phyloP scores from a whole-genome alignment of 2,797 vertebrate genomes.

The Ceryle rudis region DNA sequence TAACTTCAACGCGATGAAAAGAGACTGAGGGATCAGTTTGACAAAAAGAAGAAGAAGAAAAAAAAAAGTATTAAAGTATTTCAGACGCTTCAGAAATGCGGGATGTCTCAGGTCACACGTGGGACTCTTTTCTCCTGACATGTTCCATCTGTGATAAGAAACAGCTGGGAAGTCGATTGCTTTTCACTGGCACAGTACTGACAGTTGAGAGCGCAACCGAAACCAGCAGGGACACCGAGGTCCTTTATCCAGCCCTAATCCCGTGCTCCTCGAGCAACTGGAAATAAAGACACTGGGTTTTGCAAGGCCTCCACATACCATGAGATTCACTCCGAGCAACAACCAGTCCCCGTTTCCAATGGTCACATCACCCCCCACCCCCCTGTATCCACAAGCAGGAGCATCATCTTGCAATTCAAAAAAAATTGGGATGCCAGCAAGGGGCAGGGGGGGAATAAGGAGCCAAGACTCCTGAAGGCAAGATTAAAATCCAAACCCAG shows the following conservation, averaged over 20 bases:
- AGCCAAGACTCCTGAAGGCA: neutral
- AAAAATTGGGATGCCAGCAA: accelerated
- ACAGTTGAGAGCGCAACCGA: accelerated
- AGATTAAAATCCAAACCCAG: neutral
- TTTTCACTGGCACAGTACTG: neutral
- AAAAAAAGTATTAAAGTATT: neutral
- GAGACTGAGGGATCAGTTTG: neutral
- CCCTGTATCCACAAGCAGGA: neutral
- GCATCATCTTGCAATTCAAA: neutral
- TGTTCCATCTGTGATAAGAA: neutral
- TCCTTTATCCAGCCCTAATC: neutral
- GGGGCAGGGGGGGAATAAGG: accelerated
- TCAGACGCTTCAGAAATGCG: neutral
- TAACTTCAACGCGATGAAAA: neutral
- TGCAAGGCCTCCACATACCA: neutral
- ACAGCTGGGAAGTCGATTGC: neutral
- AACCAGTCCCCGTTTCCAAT: neutral
- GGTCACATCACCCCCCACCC: too few relatives aligned
- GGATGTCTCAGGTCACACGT: neutral
- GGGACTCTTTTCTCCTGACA: neutral
- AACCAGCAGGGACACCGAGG: neutral
- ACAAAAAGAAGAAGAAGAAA: neutral
- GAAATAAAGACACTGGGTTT: neutral
- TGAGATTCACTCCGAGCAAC: accelerated
- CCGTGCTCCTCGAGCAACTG: accelerated